These are phyloP conservation scores for Pseudotriccus pelzelni DNA, from an alignment of 2,797 vertebrate species.

Conservation along the genomic window DNA sequence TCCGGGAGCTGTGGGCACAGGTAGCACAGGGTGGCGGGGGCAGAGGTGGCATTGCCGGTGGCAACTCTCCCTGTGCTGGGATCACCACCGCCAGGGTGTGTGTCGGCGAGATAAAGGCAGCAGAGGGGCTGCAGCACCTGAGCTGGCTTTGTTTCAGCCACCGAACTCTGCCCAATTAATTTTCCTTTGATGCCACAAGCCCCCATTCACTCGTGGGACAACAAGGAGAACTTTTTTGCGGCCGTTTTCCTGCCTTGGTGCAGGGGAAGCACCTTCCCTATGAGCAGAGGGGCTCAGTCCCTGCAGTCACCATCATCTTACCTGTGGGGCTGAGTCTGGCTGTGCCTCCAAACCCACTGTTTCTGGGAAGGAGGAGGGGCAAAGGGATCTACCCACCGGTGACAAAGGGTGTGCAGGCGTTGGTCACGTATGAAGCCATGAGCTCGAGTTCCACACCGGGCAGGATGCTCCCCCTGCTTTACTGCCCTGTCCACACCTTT, in stretches of 20 bases:
- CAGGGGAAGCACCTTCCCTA: neutral
- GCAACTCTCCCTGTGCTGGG: neutral
- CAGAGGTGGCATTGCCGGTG: neutral
- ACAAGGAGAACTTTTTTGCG: neutral
- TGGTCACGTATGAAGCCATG: accelerated
- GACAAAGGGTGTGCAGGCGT: accelerated
- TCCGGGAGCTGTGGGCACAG: neutral
- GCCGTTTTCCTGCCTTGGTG: neutral
- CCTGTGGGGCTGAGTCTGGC: neutral
- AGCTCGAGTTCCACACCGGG: neutral
- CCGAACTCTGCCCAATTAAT: conserved; percentile 8
- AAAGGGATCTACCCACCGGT: neutral
- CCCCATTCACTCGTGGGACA: neutral
- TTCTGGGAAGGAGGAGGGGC: neutral
- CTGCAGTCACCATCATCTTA: neutral
- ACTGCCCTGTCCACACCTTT: neutral
- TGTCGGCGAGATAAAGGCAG: conserved; percentile 3
- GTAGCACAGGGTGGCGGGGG: neutral
- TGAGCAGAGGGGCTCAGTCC: neutral
- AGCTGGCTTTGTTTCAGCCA: neutral
- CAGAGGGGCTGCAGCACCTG: neutral
- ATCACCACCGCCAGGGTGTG: neutral
- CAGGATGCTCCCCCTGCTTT: neutral
- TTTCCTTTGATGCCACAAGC: neutral
- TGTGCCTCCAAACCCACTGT: accelerated